These are phyloP conservation scores for Centropus bengalensis DNA, from an alignment of 2,113 vertebrate species.

Conservation along the genomic window DNA sequence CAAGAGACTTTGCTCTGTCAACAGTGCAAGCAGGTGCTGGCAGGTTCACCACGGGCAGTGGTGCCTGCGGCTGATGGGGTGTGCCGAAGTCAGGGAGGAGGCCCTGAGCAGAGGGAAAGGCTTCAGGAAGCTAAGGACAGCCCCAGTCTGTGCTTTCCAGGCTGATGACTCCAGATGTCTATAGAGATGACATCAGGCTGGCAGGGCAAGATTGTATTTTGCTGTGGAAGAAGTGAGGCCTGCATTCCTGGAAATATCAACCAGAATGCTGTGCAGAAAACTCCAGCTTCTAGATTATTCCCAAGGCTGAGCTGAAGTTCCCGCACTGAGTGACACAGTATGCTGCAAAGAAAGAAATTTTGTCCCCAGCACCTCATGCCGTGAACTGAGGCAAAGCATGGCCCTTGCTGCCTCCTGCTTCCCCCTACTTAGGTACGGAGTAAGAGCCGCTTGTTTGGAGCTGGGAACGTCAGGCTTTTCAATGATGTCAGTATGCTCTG, in stretches of 20 bases:
- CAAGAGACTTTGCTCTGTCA: neutral
- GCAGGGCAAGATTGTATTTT: neutral
- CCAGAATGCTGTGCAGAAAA: neutral
- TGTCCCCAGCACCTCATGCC: neutral
- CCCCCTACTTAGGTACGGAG: neutral
- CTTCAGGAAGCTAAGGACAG: neutral
- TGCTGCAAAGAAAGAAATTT: neutral
- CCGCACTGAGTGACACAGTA: neutral
- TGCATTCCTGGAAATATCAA: slow-evolving; percentile 12
- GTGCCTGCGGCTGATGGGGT: accelerated
- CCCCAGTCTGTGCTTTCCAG: neutral
- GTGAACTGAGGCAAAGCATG: neutral
- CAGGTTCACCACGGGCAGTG: neutral
- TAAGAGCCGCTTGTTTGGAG: neutral
- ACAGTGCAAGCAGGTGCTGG: neutral
- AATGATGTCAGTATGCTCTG: neutral
- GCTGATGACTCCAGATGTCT: slow-evolving; percentile 16
- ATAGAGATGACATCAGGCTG: slow-evolving; percentile 17
- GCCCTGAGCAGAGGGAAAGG: neutral
- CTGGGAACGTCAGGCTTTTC: neutral
- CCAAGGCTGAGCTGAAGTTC: neutral
- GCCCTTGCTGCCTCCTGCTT: neutral
- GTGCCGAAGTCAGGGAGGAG: accelerated
- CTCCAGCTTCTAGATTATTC: slow-evolving; percentile 7
- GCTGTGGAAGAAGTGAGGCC: slow-evolving; percentile 25